Conservation (phyloP, 2,888 invertebrate genomes). For the Heliconius ethilla region DNA sequence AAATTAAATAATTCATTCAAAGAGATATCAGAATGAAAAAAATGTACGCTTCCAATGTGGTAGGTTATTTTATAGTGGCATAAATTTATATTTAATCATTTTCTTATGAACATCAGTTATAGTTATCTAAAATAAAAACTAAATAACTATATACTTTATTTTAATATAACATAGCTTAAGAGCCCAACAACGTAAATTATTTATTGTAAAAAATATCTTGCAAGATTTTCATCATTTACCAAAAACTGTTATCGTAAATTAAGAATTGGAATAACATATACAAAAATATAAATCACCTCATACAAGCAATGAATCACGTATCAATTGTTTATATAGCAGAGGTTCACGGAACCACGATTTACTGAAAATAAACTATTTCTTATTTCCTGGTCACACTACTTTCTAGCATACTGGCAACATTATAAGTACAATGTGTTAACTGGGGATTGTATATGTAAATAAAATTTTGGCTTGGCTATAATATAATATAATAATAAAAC, state of each 20-base stretch:
- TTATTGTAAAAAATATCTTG: neutral
- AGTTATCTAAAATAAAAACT: neutral
- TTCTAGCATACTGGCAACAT: slow-evolving; percentile 44
- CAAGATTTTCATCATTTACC: slow-evolving; percentile 25
- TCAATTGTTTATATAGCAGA: slow-evolving; percentile 60
- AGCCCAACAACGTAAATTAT: neutral
- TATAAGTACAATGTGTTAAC: slow-evolving; percentile 31
- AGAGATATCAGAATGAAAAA: neutral
- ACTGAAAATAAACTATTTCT: slow-evolving; percentile 66
- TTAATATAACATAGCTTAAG: neutral
- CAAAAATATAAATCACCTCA: slow-evolving; percentile 46
- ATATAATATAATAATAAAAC: neutral
- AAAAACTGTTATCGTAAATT: slow-evolving; percentile 36
- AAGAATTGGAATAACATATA: slow-evolving; percentile 32
- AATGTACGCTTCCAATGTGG: neutral
- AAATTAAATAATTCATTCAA: neutral
- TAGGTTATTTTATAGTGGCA: neutral
- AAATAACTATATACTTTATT: neutral
- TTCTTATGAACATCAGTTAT: neutral
- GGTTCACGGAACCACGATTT: slow-evolving; percentile 61
- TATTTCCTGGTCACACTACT: slow-evolving; percentile 52
- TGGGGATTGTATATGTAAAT: neutral
- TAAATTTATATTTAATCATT: neutral
- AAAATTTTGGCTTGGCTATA: too few relatives aligned
- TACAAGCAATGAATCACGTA: slow-evolving; percentile 51